Conservation (phyloP, 92 coral and sea anemone species). For the Parazoanthus darwini region DNA sequence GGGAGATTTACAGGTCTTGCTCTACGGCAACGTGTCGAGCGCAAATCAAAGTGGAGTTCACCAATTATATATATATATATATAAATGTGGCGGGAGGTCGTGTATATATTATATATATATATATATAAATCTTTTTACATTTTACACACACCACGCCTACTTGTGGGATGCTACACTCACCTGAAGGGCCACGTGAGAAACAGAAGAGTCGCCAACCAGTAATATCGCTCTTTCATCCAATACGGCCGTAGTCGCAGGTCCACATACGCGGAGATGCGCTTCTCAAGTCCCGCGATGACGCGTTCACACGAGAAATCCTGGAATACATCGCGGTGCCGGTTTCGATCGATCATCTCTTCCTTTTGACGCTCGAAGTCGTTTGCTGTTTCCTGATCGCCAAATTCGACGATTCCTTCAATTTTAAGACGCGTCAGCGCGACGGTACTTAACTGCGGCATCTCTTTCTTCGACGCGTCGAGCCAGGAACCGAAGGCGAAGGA, state of each 20-base stretch:
- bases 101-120: too few relatives aligned
- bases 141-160: not conserved
- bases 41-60: too few relatives aligned
- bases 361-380: slow-evolving; percentile 56
- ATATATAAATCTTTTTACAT: too few relatives aligned
- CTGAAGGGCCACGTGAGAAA: slow-evolving; percentile 67
- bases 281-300: slow-evolving; percentile 67
- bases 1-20: too few relatives aligned
- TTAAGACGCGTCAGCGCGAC: slow-evolving; percentile 68
- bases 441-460: slow-evolving; percentile 66
- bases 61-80: too few relatives aligned
- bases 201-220: slow-evolving; percentile 71
- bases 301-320: slow-evolving; percentile 50
- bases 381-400: slow-evolving; percentile 78
- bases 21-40: too few relatives aligned
- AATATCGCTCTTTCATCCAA: slow-evolving; percentile 67
- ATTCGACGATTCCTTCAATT: slow-evolving; percentile 54
- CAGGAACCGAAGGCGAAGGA: slow-evolving; percentile 63
- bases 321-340: slow-evolving; percentile 62
- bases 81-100: too few relatives aligned
- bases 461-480: slow-evolving; percentile 69
- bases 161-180: not conserved
- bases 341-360: slow-evolving; percentile 56
- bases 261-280: slow-evolving; percentile 67
- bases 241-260: slow-evolving; percentile 54